Base-by-base conservation (phyloP, 2,888 invertebrate genomes). In the Meiosimyza decipiens region DNA sequence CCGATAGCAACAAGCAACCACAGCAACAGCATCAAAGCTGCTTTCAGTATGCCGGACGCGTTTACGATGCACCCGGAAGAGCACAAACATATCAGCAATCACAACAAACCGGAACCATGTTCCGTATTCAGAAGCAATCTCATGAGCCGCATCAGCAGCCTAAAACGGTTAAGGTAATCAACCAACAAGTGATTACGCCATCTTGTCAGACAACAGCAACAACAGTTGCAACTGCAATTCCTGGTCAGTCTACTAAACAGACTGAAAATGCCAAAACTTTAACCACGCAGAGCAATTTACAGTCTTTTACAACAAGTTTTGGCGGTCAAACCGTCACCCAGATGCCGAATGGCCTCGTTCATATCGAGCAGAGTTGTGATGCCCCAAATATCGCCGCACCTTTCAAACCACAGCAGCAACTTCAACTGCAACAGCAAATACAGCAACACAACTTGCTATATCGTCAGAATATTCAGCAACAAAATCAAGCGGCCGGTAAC, bases 361-460 rank as follows among this genome's bases (percentile, higher is more conserved):
- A 81, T 76, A 79, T 82, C 68, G 79, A 82, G 71, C 82, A 81
- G 74, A 80, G 70, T 55, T 74, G 74, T 65, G 76, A 79, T 40
- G 70, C 72, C 15, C 13, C 63, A 11, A 71, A 51, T 16, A 60
- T 52, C 52, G 70, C 69, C 18, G 64, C 54, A 6, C 59, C 71
- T 5, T 28, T 75, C 51, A 73, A 73, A 18, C 65, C 81, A 2
- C 83, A 82, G 49, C 81, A 83, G 64, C 83, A 82, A 16, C 74
- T 78, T n/a, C 80, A 80, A 52, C 72, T 79, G 15, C 82, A 82
- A 63, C 79, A 82, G 69, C 82, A 82, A 72, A 82, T 83, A 12
- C 84, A 83, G 40, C 82, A 84, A 50, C 80, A 80, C 60, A 76
- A 82, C 76, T 57, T 83, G 71, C 51, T 84, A 75, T 63, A 76